Conservation (phyloP, 1,140 invertebrate genomes). For the Heliothis virescens region DNA sequence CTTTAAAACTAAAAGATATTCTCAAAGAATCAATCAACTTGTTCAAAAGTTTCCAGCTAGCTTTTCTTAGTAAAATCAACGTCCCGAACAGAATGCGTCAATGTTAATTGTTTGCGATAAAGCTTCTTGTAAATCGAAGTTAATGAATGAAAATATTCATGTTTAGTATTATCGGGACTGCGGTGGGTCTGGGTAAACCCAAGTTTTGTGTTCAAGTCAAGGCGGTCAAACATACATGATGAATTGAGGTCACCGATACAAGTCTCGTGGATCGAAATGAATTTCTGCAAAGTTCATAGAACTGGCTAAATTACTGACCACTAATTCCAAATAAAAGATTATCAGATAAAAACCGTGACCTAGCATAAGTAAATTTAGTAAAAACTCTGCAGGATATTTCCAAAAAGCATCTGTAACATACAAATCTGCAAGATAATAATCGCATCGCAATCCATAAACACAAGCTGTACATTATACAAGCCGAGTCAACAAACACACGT, state of each 20-base stretch:
- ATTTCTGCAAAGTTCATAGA: constrained; percentile 1
- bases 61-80: background rate
- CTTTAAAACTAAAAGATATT: background rate
- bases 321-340: background rate
- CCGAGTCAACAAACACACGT: constrained; percentile 15
- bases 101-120: background rate
- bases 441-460: background rate
- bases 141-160: constrained; percentile 5
- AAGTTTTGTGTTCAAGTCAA: background rate
- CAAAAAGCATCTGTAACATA: too few relatives aligned
- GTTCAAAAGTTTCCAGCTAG: background rate
- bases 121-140: background rate
- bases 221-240: background rate
- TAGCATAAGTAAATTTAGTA: background rate
- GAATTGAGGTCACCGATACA: background rate
- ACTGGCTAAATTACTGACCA: background rate
- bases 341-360: background rate
- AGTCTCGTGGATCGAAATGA: background rate
- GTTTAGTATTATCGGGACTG: background rate
- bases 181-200: constrained; percentile 20
- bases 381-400: background rate
- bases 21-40: background rate
- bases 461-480: background rate
- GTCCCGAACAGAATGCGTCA: background rate
- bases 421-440: background rate